Evolutionary conservation across 2,113 vertebrate species (phyloP), one percentile per base, ranked within the genome.

Genomic region (Seriola quinqueradiata): DNA sequence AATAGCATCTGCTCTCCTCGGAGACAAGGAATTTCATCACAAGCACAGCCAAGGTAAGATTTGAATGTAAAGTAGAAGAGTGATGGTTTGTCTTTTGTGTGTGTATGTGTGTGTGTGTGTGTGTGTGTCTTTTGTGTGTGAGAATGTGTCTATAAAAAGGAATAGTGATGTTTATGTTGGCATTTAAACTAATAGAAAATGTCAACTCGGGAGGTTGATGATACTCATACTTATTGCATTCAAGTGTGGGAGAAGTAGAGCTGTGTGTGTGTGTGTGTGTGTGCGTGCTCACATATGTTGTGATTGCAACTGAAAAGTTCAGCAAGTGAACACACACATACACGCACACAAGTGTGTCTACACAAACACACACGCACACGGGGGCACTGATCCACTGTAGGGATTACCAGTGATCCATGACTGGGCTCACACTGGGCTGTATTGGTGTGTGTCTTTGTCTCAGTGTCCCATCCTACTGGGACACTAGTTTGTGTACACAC

Each of bases 1-100:
- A 94, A 94, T 89, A 91, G 89, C 92, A 89, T 92, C 90, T 89
- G 89, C 79, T 83, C 81, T 90, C 90, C 88, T 90, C 67, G 1
- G 88, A 92, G 91, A 90, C 86, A 72, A 66, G 84, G 82, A 84
- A 91, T 92, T 89, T 88, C 93, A 93, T 93, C 93, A 92, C 81
- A 85, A 84, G 79, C 88, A 77, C 74, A 84, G 88, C 89, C 80
- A 85, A 88, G 83, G 87, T 87, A 92, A 89, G 89, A 89, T 92
- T 86, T 91, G 90, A 92, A 93, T 92, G 90, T 90, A 90, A 89
- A 94, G 83, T 81, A 88, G 88, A 68, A 75, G 60, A 73, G 69
- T 66, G 55, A 67, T 63, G 55, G 87, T 57, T 70, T 76, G 42
- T 61, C n/a, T 81, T 57, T 70, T 76, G 42, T 61, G 19, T 81